These are phyloP conservation scores for Numenius arquata DNA, from an alignment of 2,113 vertebrate species.

Conservation along the genomic window DNA sequence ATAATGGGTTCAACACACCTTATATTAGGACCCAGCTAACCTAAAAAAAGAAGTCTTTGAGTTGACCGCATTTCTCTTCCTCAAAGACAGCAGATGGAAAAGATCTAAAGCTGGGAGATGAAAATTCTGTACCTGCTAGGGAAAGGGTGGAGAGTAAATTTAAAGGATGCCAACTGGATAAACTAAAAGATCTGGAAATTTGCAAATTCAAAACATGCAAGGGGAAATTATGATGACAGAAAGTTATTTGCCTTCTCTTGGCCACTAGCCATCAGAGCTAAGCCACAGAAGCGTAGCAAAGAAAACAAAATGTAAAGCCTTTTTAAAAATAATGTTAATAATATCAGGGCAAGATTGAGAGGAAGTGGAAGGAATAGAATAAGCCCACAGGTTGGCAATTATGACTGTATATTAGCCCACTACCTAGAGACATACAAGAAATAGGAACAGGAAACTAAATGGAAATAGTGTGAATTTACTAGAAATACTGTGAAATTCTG, in stretches of 20 bases:
- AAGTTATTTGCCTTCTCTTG: slow-evolving; percentile 33
- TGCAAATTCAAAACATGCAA: slow-evolving; percentile 32
- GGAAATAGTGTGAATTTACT: background rate
- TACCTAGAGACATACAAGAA: background rate
- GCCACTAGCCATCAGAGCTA: background rate
- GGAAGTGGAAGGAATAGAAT: background rate
- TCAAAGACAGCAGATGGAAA: background rate
- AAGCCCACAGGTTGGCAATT: background rate
- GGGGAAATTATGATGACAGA: slow-evolving; percentile 29
- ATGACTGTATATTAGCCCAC: background rate
- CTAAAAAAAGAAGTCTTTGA: background rate
- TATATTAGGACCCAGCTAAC: background rate
- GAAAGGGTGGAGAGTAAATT: background rate
- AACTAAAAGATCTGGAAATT: slow-evolving; percentile 17
- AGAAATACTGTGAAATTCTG: background rate
- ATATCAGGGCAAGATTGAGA: background rate
- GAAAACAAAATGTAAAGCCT: background rate
- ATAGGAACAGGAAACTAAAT: background rate
- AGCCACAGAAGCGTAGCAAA: background rate
- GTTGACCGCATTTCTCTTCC: background rate
- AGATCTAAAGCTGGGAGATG: background rate
- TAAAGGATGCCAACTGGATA: slow-evolving; percentile 3
- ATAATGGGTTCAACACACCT: background rate
- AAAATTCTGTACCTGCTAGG: background rate
- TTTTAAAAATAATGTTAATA: background rate